phyloP scores from a whole-genome alignment of 1,140 invertebrate species.

The Nymphalis io region DNA sequence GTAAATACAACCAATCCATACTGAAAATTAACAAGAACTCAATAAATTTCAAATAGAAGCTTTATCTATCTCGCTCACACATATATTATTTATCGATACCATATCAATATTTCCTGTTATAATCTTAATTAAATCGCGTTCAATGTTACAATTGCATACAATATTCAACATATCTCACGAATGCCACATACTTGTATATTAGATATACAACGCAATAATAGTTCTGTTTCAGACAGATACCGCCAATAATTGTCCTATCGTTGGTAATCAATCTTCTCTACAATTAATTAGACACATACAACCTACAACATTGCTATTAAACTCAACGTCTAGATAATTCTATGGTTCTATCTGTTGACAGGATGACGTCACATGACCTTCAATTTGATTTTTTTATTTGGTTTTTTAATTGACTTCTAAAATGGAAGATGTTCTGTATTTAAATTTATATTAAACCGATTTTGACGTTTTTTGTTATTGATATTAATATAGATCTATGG shows the following conservation, averaged over 20 bases:
- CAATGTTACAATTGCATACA: not conserved
- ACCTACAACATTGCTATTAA: conserved; percentile 1
- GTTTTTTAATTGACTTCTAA: too few relatives aligned
- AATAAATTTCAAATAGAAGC: not conserved
- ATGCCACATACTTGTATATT: not conserved
- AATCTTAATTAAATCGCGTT: conserved; percentile 13
- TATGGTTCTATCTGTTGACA: not conserved
- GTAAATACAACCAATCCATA: too few relatives aligned
- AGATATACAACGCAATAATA: not conserved
- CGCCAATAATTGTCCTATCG: conserved; percentile 26
- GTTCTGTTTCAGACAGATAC: conserved; percentile 25
- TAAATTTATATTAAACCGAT: too few relatives aligned
- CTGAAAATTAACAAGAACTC: not conserved
- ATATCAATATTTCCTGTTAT: not conserved
- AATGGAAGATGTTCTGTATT: too few relatives aligned
- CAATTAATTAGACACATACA: conserved; percentile 27
- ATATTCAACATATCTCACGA: conserved; percentile 5
- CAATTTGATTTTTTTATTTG: too few relatives aligned
- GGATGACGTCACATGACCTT: not conserved
- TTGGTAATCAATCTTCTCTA: conserved; percentile 25
- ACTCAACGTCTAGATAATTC: conserved; percentile 1
- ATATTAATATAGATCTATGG: too few relatives aligned
- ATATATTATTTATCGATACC: not conserved
- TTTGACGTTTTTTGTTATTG: too few relatives aligned
- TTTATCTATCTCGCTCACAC: not conserved